Evolutionary conservation across 2,113 vertebrate genomes (phyloP), one percentile per base, ranked within the genome.

Genomic region (Chamaetylas fuelleborni): DNA sequence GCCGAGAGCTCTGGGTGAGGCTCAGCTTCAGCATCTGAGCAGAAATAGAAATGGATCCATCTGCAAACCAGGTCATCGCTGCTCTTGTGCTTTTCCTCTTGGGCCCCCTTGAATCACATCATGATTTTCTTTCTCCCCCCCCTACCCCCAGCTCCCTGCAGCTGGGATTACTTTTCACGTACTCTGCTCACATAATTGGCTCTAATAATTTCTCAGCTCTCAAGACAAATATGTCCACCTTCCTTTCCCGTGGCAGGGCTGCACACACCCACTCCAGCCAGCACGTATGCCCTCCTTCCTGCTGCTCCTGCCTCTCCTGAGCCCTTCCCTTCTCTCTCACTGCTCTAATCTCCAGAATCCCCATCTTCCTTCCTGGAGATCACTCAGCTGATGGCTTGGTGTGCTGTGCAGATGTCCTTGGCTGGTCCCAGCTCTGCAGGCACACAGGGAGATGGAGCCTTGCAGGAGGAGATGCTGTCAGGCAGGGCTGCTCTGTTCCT

Each of bases 101-200:
- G 93, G 93, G 96, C 93, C 90, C 92, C 87, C 50, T 91, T 73
- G 92, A 93, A 93, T 90, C 92, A 77, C 93, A 94, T 89, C 93
- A 61, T n/a, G 66, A 61, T 93, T 95, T 88, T 71, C 77, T 53
- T 51, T 4, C 0, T 19, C 19, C 69, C 2, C 33, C 8, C 8
- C 7, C 7, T 3, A 19, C 18, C 40, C 24, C 73, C 58, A 67
- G 81, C 81, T 90, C 86, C 90, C 81, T 34, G 84, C 95, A 93
- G 94, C 96, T 87, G 95, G 89, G 94, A 95, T 95, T 95, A 90
- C 91, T 96, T 95, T 72, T 20, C 93, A 81, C 36, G 0, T 92
- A 36, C 93, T 66, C 57, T 58, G 81, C 92, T 93, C 93, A 56
- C 87, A 86, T 96, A 96, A 95, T 95, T 95, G 92, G 79, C 78